These are phyloP conservation scores for Florisuga fusca DNA, from an alignment of 2,797 vertebrate genomes.

Conservation along the genomic window DNA sequence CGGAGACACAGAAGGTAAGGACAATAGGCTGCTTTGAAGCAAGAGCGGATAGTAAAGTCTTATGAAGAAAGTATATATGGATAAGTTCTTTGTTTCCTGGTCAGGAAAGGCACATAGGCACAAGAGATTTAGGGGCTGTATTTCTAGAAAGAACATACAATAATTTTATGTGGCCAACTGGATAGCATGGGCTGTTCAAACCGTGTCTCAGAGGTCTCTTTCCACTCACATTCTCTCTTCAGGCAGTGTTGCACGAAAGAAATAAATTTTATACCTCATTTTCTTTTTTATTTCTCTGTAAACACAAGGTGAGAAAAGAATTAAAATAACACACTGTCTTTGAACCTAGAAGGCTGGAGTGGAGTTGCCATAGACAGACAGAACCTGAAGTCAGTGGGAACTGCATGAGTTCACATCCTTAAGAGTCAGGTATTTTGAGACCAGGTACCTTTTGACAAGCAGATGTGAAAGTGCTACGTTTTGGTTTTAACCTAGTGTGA, in stretches of 20 bases:
- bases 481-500: neutral
- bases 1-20: slow-evolving; percentile 64
- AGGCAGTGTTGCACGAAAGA: neutral
- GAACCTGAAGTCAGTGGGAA: neutral
- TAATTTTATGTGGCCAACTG: neutral
- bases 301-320: neutral
- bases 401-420: neutral
- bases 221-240: neutral
- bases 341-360: neutral
- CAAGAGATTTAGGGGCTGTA: neutral
- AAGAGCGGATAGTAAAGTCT: neutral
- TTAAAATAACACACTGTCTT: neutral
- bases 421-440: neutral
- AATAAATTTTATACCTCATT: neutral
- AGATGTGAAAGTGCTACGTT: neutral
- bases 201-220: neutral
- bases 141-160: neutral
- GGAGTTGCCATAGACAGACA: neutral
- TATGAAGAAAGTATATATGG: neutral
- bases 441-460: neutral
- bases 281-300: neutral
- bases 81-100: neutral
- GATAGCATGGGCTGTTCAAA: neutral
- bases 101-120: neutral
- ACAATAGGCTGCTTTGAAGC: neutral